Evolutionary conservation across 2,888 invertebrate species (phyloP).

Genomic region (Ptychoptera contaminata): DNA sequence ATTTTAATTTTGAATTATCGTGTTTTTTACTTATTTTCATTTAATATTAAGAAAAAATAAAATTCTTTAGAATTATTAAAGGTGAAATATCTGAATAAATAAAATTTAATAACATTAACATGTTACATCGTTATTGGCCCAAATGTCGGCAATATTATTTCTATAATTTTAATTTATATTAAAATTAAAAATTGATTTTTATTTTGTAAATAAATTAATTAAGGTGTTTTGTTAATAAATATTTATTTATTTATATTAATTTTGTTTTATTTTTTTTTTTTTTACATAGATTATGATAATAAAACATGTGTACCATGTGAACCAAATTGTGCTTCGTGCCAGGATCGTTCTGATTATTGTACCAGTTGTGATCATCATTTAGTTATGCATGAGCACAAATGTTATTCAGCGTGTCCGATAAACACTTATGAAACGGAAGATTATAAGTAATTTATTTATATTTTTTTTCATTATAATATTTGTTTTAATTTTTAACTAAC

Average conservation of each 20-base stretch:
- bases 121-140: too few relatives aligned
- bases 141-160: too few relatives aligned
- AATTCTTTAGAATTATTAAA: too few relatives aligned
- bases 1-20: too few relatives aligned
- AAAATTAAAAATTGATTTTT: too few relatives aligned
- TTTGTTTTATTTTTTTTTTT: slow-evolving; percentile 6
- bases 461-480: neutral
- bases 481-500: slow-evolving; percentile 1
- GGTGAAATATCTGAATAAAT: neutral
- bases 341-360: slow-evolving; percentile 66
- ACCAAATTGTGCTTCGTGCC: slow-evolving; percentile 72
- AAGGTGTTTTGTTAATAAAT: too few relatives aligned
- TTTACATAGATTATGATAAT: slow-evolving; percentile 42
- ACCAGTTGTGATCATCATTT: slow-evolving; percentile 80
- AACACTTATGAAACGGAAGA: slow-evolving; percentile 76
- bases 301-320: slow-evolving; percentile 73
- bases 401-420: slow-evolving; percentile 67
- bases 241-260: too few relatives aligned
- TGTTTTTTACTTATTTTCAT: too few relatives aligned
- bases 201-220: too few relatives aligned
- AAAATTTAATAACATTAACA: too few relatives aligned
- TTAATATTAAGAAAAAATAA: too few relatives aligned
- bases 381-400: slow-evolving; percentile 65
- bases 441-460: slow-evolving; percentile 40
- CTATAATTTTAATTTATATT: too few relatives aligned